Evolutionary conservation across 2,888 invertebrate species (phyloP).

Genomic region (Eupeodes latifasciatus): DNA sequence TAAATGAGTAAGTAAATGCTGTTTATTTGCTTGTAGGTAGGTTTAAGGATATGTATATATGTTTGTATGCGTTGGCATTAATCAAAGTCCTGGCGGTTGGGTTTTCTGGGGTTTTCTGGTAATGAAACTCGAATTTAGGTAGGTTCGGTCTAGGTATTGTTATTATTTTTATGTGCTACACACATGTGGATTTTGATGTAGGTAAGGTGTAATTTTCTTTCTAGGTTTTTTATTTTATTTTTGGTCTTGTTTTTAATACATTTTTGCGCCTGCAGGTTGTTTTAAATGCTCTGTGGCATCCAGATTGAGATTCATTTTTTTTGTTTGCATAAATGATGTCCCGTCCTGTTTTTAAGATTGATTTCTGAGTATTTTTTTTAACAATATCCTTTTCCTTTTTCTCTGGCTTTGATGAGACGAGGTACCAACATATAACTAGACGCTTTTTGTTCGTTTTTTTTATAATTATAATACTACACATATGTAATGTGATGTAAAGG

Average conservation of each 20-base stretch:
- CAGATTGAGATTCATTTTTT: constrained; percentile 10
- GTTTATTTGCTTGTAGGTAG: constrained; percentile 11
- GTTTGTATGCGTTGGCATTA: constrained; percentile 46
- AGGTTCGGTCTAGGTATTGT: neutral
- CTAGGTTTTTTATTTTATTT: constrained; percentile 21
- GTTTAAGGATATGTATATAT: too few relatives aligned
- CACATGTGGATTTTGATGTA: constrained; percentile 13
- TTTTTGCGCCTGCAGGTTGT: constrained; percentile 48
- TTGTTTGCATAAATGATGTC: constrained; percentile 19
- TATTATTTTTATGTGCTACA: constrained; percentile 22
- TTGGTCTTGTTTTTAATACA: neutral
- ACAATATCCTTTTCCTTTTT: neutral
- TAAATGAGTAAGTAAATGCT: constrained; percentile 61
- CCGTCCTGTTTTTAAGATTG: constrained; percentile 8
- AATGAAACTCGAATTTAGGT: constrained; percentile 53
- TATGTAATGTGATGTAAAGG: neutral
- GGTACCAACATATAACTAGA: neutral
- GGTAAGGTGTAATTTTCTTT: constrained; percentile 42
- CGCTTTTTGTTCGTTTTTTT: neutral
- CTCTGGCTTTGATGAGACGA: neutral
- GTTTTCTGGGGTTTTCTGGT: neutral
- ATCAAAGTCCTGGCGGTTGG: constrained; percentile 55
- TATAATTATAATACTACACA: neutral
- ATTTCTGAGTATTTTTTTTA: neutral
- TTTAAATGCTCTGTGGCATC: constrained; percentile 26